These are phyloP conservation scores for Amphibalanus amphitrite DNA, from an alignment of 1,140 invertebrate species.

Conservation along the genomic window DNA sequence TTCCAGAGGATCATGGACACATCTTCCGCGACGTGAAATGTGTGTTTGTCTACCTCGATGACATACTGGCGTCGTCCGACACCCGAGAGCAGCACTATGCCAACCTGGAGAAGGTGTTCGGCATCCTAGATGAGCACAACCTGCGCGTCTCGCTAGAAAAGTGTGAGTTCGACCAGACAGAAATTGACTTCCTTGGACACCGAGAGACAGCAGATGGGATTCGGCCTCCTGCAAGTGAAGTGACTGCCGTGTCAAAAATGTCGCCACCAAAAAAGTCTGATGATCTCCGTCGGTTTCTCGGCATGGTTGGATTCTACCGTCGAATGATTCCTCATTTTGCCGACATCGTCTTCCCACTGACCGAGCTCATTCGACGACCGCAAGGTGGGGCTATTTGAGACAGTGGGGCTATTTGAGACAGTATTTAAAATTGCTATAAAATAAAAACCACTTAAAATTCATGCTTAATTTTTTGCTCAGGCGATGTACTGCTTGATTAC, in stretches of 20 bases:
- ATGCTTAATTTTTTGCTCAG: too few relatives aligned
- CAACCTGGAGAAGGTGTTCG: neutral
- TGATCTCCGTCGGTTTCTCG: neutral
- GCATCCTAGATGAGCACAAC: neutral
- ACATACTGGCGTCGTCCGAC: neutral
- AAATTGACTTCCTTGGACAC: neutral
- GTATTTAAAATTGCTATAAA: too few relatives aligned
- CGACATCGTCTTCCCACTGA: neutral
- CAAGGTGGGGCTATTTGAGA: too few relatives aligned
- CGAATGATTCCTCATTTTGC: neutral
- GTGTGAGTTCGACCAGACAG: neutral
- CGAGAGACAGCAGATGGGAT: neutral
- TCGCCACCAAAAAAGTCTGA: neutral
- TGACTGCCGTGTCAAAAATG: neutral
- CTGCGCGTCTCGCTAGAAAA: neutral
- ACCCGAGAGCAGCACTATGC: neutral
- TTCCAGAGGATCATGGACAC: conserved; percentile 10
- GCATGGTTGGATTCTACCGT: neutral
- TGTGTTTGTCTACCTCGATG: neutral
- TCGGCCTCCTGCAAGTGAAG: neutral
- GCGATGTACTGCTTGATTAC: too few relatives aligned
- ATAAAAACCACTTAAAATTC: too few relatives aligned
- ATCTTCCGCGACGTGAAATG: neutral
- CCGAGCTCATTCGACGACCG: neutral
- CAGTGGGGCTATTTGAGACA: too few relatives aligned